Evolutionary conservation across 2,797 vertebrate genomes (phyloP), one percentile per base, ranked within the genome.

Genomic region (Sebastes melanostomus): DNA sequence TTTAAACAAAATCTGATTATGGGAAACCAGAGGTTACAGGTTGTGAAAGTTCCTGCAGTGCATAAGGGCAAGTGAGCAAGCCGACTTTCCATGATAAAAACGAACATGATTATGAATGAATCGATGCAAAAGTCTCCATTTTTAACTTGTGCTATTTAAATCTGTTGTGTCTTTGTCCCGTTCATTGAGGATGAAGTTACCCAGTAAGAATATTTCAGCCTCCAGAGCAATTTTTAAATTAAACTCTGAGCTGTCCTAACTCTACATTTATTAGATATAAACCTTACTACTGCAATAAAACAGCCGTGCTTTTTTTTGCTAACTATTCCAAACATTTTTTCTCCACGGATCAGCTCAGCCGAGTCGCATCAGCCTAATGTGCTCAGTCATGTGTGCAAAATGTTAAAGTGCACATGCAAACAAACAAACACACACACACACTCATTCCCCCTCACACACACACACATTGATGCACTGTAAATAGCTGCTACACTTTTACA

Each of bases 301-400:
- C 46, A 16, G 73, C 52, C 5, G 9, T 30, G 65, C 67, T 80
- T 65, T 77, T 77, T 68, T 58, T 34, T 27, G 42, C 34, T 56
- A 68, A 77, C 76, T 29, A 24, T 34, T 46, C 20, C 2, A 50
- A 50, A 50, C 20, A 20, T 60, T 82, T 71, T 66, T 78, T 58
- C 42, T 6, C 12, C 60, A 83, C 30, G 70, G 61, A 76, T 85
- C 78, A 86, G 69, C 50, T 54, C 50, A 73, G 73, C 65, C 9
- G 58, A 78, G 62, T 38, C 50, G 56, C 50, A 83, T 85, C 81
- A 59, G 75, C 66, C 65, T 68, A 82, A 84, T 91, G 88, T 88
- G 91, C 84, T 93, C 86, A 89, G 78, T 86, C 71, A 74, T 85
- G 88, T 89, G 86, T 89, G 83, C 84, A 88, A 88, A 84, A 87